Evolutionary conservation across 2,113 vertebrate genomes (phyloP).

Genomic region (Scalopus aquaticus): DNA sequence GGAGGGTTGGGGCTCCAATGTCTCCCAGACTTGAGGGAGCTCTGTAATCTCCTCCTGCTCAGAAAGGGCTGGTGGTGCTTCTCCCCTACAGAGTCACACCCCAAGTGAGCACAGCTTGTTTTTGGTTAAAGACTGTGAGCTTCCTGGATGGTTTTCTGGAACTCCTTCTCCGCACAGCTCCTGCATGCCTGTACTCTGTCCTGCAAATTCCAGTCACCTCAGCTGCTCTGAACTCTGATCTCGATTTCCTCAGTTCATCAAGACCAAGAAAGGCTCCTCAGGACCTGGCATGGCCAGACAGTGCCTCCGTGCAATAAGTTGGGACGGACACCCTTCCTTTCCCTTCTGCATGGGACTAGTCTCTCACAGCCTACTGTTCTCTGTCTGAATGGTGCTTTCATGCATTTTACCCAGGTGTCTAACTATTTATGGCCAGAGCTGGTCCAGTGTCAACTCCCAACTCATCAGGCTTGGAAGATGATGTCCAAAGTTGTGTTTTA

Average conservation of each 20-base stretch:
- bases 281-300: not conserved
- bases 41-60: not conserved
- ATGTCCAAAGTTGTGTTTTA: not conserved
- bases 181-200: not conserved
- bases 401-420: too few species aligned
- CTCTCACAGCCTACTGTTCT: not conserved
- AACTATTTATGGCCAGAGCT: not conserved
- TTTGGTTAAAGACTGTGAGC: not conserved
- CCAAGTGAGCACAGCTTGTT: not conserved
- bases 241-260: not conserved
- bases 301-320: not conserved
- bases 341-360: not conserved
- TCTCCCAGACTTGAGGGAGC: not conserved
- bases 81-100: not conserved
- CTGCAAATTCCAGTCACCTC: not conserved
- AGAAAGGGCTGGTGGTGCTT: not conserved
- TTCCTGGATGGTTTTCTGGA: not conserved
- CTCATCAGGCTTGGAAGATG: not conserved
- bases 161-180: not conserved
- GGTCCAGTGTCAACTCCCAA: not conserved
- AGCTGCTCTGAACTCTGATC: not conserved
- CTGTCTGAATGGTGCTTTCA: not conserved
- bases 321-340: not conserved
- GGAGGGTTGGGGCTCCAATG: not conserved
- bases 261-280: not conserved